phyloP scores from a whole-genome alignment of 2,113 vertebrate species.

The Pollachius pollachius region DNA sequence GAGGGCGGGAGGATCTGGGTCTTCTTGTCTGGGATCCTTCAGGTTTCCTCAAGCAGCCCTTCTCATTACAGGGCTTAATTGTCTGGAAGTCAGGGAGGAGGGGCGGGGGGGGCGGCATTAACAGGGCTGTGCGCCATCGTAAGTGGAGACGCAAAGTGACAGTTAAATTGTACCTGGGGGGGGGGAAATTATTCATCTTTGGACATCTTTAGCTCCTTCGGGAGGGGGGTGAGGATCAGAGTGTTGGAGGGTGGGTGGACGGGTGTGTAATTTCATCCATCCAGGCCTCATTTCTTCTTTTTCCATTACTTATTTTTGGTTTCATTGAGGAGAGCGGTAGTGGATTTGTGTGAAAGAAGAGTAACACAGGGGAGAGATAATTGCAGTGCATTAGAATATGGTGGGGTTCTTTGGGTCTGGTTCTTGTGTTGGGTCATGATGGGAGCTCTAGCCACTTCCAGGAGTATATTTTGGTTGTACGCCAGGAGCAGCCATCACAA shows the following conservation, averaged over 20 bases:
- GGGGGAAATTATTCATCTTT: slow-evolving; percentile 99
- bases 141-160: slow-evolving; percentile 98
- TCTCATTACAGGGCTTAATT: slow-evolving; percentile 87
- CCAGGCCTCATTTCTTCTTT: slow-evolving; percentile 79
- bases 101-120: slow-evolving; percentile 99
- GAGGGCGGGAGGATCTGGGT: slow-evolving; percentile 81
- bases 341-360: slow-evolving; percentile 12
- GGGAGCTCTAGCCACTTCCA: no score
- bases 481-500: no score
- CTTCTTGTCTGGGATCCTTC: slow-evolving; percentile 99
- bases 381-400: no score
- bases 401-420: no score
- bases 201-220: slow-evolving; percentile 95
- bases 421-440: no score
- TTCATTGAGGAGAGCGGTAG: slow-evolving; percentile 75
- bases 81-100: slow-evolving; percentile 95
- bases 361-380: no score
- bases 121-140: slow-evolving; percentile 85
- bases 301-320: slow-evolving; percentile 34
- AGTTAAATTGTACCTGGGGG: slow-evolving; percentile 98
- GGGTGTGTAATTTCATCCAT: slow-evolving; percentile 86
- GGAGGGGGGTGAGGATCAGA: slow-evolving; percentile 37
- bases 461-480: no score
- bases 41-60: slow-evolving; percentile 87
- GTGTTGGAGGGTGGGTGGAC: slow-evolving; percentile 26